phyloP scores from a whole-genome alignment of 2,888 invertebrate species.

The Cryptosula pallasiana region DNA sequence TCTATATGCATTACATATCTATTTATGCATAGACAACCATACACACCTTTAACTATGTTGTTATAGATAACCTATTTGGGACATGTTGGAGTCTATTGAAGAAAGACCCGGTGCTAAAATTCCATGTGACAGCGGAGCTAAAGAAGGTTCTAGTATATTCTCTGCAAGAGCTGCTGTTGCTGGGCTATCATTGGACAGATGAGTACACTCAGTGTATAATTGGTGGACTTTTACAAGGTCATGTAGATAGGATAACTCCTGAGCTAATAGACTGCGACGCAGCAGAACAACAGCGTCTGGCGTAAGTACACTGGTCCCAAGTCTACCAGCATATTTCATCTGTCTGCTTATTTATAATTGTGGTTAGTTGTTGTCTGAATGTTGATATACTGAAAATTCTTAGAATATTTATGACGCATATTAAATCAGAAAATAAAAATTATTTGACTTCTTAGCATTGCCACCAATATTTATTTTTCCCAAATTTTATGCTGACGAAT shows the following conservation, averaged over 20 bases:
- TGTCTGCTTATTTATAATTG: too few species aligned
- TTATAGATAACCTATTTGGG: constrained; percentile 18
- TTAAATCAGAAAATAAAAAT: too few species aligned
- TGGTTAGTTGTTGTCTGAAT: too few species aligned
- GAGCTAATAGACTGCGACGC: neutral
- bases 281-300: neutral
- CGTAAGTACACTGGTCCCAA: too few species aligned
- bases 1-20: too few species aligned
- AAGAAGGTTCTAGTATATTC: neutral
- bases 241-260: neutral
- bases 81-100: neutral
- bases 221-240: constrained; percentile 11
- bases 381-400: too few species aligned
- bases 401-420: too few species aligned
- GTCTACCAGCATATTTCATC: too few species aligned
- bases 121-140: neutral
- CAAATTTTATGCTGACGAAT: too few species aligned
- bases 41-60: neutral
- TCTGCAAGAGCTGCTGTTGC: neutral
- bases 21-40: too few species aligned
- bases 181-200: neutral
- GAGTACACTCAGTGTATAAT: constrained; percentile 16
- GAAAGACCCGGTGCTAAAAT: neutral
- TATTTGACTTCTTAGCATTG: too few species aligned
- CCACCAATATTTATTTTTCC: too few species aligned